A percentile compares a stretch with the other conserved stretches of the same genome.
These are phyloP conservation scores for cattle (Bos taurus) DNA, from an alignment of 2,113 vertebrate genomes.

Conservation along the genomic window DNA sequence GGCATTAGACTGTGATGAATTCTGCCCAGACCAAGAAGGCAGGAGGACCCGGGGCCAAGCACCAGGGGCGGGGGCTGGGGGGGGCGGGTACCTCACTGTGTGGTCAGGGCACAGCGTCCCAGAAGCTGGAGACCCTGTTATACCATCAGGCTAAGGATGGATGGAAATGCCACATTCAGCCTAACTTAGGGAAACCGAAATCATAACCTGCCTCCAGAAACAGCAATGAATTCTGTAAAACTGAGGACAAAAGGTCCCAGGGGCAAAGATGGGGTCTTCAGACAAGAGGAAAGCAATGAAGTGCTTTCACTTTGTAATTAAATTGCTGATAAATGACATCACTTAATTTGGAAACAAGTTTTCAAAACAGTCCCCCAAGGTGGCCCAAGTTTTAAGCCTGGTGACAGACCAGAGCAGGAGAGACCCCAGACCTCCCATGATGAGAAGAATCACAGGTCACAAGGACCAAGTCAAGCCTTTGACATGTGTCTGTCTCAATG, in stretches of 20 bases:
- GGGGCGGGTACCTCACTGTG: fast-evolving
- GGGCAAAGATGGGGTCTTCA: not conserved
- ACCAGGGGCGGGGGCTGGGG: fast-evolving
- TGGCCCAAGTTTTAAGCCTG: not conserved
- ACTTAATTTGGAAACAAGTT: not conserved
- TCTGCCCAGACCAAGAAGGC: not conserved
- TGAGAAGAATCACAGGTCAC: not conserved
- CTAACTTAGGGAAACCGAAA: not conserved
- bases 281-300: not conserved
- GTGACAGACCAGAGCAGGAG: not conserved
- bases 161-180: not conserved
- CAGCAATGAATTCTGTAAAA: not conserved
- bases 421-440: not conserved
- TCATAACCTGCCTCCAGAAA: not conserved
- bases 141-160: not conserved
- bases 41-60: not conserved
- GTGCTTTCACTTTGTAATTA: not conserved
- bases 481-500: not conserved
- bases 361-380: not conserved
- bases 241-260: not conserved
- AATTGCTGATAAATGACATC: not conserved
- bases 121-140: not conserved
- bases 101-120: not conserved
- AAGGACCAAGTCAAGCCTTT: not conserved
- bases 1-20: not conserved